Evolutionary conservation across 2,888 invertebrate genomes (phyloP), one percentile per base, ranked within the genome.

Genomic region (Prenolepis imparis): DNA sequence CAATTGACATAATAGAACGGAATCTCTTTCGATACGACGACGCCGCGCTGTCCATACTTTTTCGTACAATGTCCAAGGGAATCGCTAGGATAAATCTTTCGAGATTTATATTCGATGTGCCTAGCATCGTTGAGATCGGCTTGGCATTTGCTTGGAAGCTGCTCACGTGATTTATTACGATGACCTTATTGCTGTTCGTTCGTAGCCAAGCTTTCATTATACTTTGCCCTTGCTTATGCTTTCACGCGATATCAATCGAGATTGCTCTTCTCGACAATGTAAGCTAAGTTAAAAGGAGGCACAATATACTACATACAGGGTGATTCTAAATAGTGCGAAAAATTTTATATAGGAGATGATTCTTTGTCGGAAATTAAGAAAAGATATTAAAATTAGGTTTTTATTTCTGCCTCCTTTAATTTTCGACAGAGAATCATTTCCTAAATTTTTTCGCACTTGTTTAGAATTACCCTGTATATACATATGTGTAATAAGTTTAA

Each of bases 101-200:
- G 44, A 82, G 88, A 88, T 84, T 86, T 86, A 84, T 86, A 67
- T 70, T 52, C 59, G 57, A 82, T 77, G 75, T 63, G 82, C 59
- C 66, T 78, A 63, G 78, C 61, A 48, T 52, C 61, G 61, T 61
- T 48, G 68, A 83, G 57, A 84, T 63, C 86, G 77, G 85, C 48
- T 87, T 85, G 86, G 84, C 88, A 87, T 81, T 87, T 84, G 87
- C 86, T 84, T 64, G 77, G 73, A 55, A 84, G 68, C 77, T 73
- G 84, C 84, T 73, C 48, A 32, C 72, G 52, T 70, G 73, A 89
- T 89, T 89, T 87, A 89, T 88, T 64, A 84, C 81, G 24, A 66
- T 36, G 82, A 61, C 39, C 68, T 78, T 85, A 85, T 84, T 82
- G 77, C 67, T 66, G 36, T 21, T 12, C 39, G 59, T 64, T 59